Base-by-base conservation (phyloP, 2,888 invertebrate genomes). In the Dryobotodes eremita region DNA sequence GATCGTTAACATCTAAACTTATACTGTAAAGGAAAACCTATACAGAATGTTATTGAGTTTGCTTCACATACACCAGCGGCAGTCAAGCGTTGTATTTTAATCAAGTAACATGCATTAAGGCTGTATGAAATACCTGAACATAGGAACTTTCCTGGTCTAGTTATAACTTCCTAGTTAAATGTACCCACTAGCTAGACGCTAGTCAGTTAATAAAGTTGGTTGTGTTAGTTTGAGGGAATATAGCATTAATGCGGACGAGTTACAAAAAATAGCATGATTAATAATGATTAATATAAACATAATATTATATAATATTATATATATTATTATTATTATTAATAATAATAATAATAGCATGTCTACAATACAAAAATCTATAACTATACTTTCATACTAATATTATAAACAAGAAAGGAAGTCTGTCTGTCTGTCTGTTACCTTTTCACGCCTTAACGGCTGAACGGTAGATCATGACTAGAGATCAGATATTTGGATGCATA, bases 11-110 rank as follows among this genome's bases (percentile, higher is more conserved):
- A 46, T 48, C 1, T 48, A 48, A 61, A 61, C 42, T 15, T 55
- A 46, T 42, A 7, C 20, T 55, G 11, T 55, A n/a, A 55, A 55
- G 5, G 11, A 23, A 0, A 26, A 64, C 42, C 10, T 68, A 23
- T 48, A 55, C 23, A 61, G 13, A 15, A 26, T 48, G 11, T 36
- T 57, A 78, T 36, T 83, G 62, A 81, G 53, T 71, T 46, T 23
- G 46, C 36, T 62, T 53, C 68, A 36, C 11, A n/a, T 61, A 65
- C 42, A 6, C 17, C 23, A 8, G 62, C 15, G 31, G 84, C 57
- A 71, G 62, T 20, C 48, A 69, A 71, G 84, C 68, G 79, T 78
- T 59, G 53, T 84, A 64, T 71, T 82, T 82, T 79, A 84, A 82
- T 79, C 71, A 82, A 82, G 79, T 48, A 68, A 62, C 50, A 55